phyloP scores from a whole-genome alignment of 2,888 invertebrate genomes.

The Prosopocoilus inquinatus region DNA sequence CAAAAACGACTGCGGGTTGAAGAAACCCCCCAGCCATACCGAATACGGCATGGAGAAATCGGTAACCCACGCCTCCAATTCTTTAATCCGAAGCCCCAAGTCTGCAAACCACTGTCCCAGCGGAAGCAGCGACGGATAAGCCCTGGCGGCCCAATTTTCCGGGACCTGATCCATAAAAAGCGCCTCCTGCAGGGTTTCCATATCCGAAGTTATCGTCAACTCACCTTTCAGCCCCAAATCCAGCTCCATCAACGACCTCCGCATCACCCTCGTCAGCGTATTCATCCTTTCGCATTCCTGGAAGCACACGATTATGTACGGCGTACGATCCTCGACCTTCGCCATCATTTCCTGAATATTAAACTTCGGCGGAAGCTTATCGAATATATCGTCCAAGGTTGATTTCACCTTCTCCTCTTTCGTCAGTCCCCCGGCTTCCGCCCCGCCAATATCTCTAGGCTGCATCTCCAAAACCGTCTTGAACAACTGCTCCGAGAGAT shows the following conservation, averaged over 20 bases:
- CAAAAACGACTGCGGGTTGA: slow-evolving; percentile 94
- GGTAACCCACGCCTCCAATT: slow-evolving; percentile 83
- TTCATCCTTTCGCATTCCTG: slow-evolving; percentile 97
- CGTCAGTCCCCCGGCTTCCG: slow-evolving; percentile 67
- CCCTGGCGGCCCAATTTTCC: slow-evolving; percentile 77
- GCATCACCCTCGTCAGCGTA: slow-evolving; percentile 75
- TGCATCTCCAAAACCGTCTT: slow-evolving; percentile 86
- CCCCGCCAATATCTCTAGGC: slow-evolving; percentile 75
- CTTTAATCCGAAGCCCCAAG: slow-evolving; percentile 73
- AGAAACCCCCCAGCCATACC: slow-evolving; percentile 93
- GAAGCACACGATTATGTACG: slow-evolving; percentile 86
- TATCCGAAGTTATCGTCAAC: slow-evolving; percentile 86
- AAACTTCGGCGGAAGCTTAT: slow-evolving; percentile 87
- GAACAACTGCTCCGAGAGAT: slow-evolving; percentile 81
- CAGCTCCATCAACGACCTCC: slow-evolving; percentile 77
- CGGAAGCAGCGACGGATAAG: slow-evolving; percentile 84
- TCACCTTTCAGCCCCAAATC: slow-evolving; percentile 92
- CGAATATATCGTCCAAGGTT: slow-evolving; percentile 80
- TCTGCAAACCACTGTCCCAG: slow-evolving; percentile 87
- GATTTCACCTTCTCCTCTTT: slow-evolving; percentile 78
- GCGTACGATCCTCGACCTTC: slow-evolving; percentile 85
- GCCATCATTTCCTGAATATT: slow-evolving; percentile 82
- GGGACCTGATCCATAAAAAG: slow-evolving; percentile 92
- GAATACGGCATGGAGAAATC: slow-evolving; percentile 85
- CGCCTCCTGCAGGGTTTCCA: slow-evolving; percentile 83